phyloP scores from a whole-genome alignment of 2,113 vertebrate species.

The Monopterus albus region DNA sequence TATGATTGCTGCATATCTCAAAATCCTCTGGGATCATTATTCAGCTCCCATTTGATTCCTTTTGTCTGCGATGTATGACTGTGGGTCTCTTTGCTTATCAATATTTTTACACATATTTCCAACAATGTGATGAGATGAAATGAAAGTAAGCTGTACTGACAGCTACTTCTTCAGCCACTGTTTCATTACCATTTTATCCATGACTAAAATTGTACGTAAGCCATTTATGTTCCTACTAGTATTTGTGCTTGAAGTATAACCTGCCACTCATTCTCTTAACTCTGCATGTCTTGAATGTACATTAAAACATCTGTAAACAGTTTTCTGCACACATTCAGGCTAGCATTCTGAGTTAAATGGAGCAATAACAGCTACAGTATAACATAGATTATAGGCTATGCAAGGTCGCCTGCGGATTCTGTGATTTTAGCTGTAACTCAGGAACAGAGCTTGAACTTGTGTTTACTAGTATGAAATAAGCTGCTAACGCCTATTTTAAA shows the following conservation, averaged over 20 bases:
- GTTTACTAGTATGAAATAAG: constrained; percentile 23
- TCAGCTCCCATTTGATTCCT: constrained; percentile 44
- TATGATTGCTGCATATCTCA: constrained; percentile 28
- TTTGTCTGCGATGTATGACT: constrained; percentile 41
- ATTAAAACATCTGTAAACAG: constrained; percentile 39
- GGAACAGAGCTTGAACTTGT: neutral
- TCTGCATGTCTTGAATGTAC: constrained; percentile 15
- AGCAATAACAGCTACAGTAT: constrained; percentile 17
- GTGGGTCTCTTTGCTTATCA: constrained; percentile 1
- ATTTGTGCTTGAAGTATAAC: constrained; percentile 15
- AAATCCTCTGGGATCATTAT: constrained; percentile 33
- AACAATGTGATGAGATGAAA: neutral
- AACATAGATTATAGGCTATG: neutral
- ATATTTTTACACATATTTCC: neutral
- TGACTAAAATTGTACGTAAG: constrained; percentile 1
- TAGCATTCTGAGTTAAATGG: constrained; percentile 14
- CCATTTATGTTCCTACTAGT: constrained; percentile 4
- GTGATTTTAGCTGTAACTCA: constrained; percentile 25
- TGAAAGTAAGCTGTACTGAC: neutral
- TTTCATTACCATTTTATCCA: too few species aligned
- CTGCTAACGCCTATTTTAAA: constrained; percentile 12
- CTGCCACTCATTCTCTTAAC: constrained; percentile 29
- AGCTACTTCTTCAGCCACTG: too few species aligned
- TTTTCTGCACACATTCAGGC: constrained; percentile 21
- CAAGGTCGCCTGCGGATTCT: constrained; percentile 16